Conservation (phyloP, 2,888 invertebrate species). For the Clivina fossor region DNA sequence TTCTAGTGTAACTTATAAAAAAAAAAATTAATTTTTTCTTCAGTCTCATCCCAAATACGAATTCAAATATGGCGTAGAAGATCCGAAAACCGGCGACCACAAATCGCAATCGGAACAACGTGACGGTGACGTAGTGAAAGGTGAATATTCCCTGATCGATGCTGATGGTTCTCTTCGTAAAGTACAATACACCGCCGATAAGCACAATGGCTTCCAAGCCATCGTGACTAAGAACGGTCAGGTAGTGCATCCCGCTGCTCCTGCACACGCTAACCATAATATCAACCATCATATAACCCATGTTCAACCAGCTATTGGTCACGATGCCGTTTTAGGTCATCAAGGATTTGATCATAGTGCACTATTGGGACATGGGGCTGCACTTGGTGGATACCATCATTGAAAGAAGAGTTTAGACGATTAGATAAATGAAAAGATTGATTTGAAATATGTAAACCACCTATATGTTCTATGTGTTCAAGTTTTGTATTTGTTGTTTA, state of each 20-base stretch:
- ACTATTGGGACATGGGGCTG: no score
- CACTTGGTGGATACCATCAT: conserved; percentile 7
- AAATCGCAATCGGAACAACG: conserved; percentile 19
- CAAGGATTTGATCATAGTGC: no score
- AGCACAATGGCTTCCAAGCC: conserved; percentile 23
- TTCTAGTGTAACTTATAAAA: no score
- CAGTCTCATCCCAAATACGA: conserved; percentile 21
- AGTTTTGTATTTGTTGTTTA: neutral
- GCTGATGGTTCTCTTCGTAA: conserved; percentile 20
- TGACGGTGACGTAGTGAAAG: conserved; percentile 24
- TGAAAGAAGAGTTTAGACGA: no score
- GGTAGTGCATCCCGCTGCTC: conserved; percentile 11
- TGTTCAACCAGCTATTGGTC: no score
- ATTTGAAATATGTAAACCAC: no score
- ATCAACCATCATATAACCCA: conserved; percentile 7
- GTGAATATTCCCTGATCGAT: conserved; percentile 22
- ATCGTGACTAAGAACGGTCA: conserved; percentile 22
- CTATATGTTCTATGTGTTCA: neutral
- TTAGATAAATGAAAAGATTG: no score
- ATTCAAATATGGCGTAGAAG: conserved; percentile 23
- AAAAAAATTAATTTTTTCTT: no score
- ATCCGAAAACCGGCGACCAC: conserved; percentile 22
- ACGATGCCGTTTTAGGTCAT: no score
- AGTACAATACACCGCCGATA: conserved; percentile 24
- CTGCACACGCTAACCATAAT: neutral